phyloP scores from a whole-genome alignment of 2,797 vertebrate species.

The Macropodus opercularis region DNA sequence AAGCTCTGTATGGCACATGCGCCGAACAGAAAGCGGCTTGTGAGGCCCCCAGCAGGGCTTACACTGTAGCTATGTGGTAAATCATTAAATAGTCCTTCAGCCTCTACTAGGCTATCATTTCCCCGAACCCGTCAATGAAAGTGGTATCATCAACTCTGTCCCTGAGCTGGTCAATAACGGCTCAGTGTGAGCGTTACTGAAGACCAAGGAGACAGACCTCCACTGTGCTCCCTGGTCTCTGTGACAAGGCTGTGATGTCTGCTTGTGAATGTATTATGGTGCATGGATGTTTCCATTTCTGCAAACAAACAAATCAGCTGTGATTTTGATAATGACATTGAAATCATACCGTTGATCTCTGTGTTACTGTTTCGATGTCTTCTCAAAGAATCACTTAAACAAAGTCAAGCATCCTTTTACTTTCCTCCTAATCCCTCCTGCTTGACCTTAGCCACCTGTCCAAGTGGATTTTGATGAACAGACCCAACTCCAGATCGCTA shows the following conservation, averaged over 20 bases:
- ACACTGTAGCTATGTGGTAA: conserved; percentile 50
- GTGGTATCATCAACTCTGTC: conserved; percentile 52
- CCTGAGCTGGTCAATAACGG: conserved; percentile 61
- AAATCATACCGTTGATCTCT: conserved; percentile 10
- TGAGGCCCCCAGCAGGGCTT: conserved; percentile 22
- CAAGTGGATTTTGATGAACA: conserved; percentile 90
- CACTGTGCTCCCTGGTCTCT: conserved; percentile 27
- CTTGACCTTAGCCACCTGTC: conserved; percentile 65
- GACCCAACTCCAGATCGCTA: conserved; percentile 93
- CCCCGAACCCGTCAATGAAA: conserved; percentile 53
- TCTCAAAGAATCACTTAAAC: conserved; percentile 10
- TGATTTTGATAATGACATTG: conserved; percentile 19
- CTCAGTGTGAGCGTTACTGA: conserved; percentile 38
- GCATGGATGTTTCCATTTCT: conserved; percentile 3
- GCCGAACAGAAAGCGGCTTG: conserved; percentile 40
- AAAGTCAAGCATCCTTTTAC: conserved; percentile 20
- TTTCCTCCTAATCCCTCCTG: conserved; percentile 46
- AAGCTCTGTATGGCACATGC: conserved; percentile 28
- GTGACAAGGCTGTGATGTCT: conserved; percentile 42
- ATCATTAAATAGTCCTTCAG: conserved; percentile 39
- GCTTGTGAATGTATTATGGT: conserved; percentile 14
- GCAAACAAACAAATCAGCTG: conserved; percentile 9
- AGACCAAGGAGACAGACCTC: conserved; percentile 52
- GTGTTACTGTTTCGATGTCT: conserved; percentile 16
- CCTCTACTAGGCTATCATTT: conserved; percentile 45